phyloP scores from a whole-genome alignment of 2,113 vertebrate genomes.

The Picathartes gymnocephalus region DNA sequence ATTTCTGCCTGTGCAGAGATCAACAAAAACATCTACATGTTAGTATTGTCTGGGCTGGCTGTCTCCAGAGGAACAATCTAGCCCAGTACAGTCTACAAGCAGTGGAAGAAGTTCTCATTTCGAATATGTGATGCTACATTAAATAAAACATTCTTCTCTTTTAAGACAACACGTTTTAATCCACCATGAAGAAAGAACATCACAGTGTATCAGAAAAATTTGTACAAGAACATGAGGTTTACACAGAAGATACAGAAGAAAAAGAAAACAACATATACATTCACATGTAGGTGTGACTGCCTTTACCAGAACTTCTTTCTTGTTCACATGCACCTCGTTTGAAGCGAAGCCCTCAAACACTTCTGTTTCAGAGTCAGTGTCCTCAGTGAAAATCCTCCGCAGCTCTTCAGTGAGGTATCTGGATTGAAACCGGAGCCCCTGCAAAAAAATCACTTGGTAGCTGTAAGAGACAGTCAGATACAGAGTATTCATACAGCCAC shows the following conservation, averaged over 20 bases:
- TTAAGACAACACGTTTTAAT: not conserved
- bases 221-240: not conserved
- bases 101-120: not conserved
- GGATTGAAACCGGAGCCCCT: conserved; percentile 76
- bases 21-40: not conserved
- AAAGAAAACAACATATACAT: not conserved
- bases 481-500: not conserved
- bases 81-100: not conserved
- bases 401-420: conserved; percentile 83
- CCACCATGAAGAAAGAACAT: not conserved
- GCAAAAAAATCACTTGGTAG: not conserved
- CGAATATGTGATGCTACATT: not conserved
- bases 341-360: conserved; percentile 85
- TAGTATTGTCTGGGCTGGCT: not conserved
- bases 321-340: conserved; percentile 42
- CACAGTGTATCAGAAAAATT: not conserved
- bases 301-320: conserved; percentile 60
- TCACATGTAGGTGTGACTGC: not conserved
- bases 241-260: not conserved
- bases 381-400: conserved; percentile 83
- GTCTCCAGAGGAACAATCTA: not conserved
- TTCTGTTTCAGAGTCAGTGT: conserved; percentile 84
- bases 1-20: not conserved
- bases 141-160: not conserved
- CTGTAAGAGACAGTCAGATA: not conserved